These are phyloP conservation scores for Matsumurasca onukii DNA, from an alignment of 1,140 invertebrate genomes.

Conservation along the genomic window DNA sequence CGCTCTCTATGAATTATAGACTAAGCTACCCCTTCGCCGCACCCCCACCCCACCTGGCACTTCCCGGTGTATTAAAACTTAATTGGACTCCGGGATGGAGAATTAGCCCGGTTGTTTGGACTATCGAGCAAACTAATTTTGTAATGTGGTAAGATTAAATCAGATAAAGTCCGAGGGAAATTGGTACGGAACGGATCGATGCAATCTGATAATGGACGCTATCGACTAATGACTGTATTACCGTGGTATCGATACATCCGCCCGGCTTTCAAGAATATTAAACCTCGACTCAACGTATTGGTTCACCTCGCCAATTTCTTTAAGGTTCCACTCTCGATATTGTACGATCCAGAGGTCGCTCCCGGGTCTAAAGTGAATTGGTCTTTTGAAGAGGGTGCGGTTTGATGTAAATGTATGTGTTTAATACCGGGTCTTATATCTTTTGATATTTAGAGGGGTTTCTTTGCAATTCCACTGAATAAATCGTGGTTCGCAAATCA, in stretches of 20 bases:
- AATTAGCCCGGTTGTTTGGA: background rate
- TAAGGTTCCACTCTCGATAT: background rate
- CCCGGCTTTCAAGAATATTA: background rate
- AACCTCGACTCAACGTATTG: background rate
- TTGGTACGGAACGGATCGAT: constrained; percentile 3
- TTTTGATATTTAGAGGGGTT: no score
- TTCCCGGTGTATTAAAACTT: constrained; percentile 14
- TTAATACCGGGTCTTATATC: no score
- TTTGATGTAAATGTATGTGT: no score
- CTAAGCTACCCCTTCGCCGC: constrained; percentile 1
- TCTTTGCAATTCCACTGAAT: no score
- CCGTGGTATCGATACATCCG: background rate
- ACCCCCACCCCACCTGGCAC: background rate
- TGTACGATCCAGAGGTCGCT: background rate
- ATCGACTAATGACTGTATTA: constrained; percentile 25
- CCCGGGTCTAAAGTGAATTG: no score
- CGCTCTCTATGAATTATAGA: constrained; percentile 15
- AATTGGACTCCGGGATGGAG: constrained; percentile 1
- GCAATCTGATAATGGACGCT: constrained; percentile 18
- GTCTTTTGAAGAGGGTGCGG: no score
- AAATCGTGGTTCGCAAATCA: no score
- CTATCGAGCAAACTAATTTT: constrained; percentile 11
- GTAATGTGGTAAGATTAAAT: constrained; percentile 26
- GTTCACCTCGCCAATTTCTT: background rate
- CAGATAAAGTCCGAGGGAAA: constrained; percentile 1